A percentile compares a stretch with the other conserved stretches of the same genome.
Conservation (phyloP, 2,888 invertebrate genomes). For the Apodemia hepburni region DNA sequence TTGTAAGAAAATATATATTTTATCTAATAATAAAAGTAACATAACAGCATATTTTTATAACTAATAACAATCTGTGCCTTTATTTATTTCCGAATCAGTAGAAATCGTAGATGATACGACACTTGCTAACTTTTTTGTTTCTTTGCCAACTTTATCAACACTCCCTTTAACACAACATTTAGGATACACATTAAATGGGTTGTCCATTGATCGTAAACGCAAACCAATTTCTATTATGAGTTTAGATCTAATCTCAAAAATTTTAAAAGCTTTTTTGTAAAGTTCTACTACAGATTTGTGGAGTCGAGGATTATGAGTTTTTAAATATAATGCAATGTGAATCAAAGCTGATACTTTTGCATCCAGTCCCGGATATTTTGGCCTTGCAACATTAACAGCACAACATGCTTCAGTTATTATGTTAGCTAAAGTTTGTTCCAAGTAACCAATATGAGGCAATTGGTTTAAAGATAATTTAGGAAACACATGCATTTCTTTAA, state of each 20-base stretch:
- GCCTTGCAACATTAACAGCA: constrained; percentile 71
- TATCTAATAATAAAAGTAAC: not conserved
- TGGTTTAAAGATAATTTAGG: constrained; percentile 62
- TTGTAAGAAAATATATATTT: constrained; percentile 1
- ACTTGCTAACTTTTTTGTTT: not conserved
- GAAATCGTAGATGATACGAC: constrained; percentile 2
- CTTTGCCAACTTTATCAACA: constrained; percentile 9
- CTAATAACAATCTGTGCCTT: not conserved
- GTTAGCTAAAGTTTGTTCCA: constrained; percentile 80
- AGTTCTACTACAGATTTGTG: constrained; percentile 40
- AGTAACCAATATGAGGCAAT: constrained; percentile 79
- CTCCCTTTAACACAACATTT: constrained; percentile 40
- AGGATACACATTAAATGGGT: constrained; percentile 77
- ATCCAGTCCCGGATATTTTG: constrained; percentile 81
- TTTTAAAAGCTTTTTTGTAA: constrained; percentile 55
- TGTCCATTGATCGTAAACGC: constrained; percentile 72
- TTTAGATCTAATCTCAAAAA: constrained; percentile 57
- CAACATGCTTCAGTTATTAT: constrained; percentile 77
- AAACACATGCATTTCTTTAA: constrained; percentile 50
- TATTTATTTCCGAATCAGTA: constrained; percentile 2
- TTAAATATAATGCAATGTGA: constrained; percentile 78
- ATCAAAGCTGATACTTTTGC: constrained; percentile 73
- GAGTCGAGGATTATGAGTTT: constrained; percentile 64
- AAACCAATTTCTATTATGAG: constrained; percentile 57
- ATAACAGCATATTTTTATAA: not conserved